A percentile compares a stretch with the other conserved stretches of the same genome.
Conservation (phyloP, 2,113 vertebrate genomes). For the Semnopithecus entellus region DNA sequence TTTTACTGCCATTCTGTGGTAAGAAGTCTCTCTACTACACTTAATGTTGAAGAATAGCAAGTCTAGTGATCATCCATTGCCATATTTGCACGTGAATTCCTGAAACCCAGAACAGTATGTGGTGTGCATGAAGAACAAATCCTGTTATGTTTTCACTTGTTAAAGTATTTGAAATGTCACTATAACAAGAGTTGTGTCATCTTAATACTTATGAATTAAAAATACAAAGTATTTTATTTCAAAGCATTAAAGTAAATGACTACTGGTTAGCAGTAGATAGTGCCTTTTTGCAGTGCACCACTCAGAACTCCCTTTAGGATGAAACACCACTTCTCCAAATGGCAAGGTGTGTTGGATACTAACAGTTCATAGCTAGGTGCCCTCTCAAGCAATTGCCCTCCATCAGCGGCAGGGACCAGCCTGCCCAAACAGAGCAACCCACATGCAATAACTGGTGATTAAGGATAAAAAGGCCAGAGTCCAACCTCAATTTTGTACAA, state of each 20-base stretch:
- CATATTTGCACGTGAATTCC: not conserved
- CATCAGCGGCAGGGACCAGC: not conserved
- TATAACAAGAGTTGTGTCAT: not conserved
- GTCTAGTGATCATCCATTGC: not conserved
- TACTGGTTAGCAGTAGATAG: not conserved
- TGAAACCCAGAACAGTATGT: not conserved
- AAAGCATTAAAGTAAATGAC: not conserved
- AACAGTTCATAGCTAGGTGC: not conserved
- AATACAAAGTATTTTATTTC: not conserved
- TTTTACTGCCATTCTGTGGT: not conserved
- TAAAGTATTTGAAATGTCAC: not conserved
- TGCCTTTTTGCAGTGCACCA: not conserved
- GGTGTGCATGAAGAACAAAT: not conserved
- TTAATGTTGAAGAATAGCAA: not conserved
- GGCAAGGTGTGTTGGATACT: not conserved
- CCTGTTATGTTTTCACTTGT: not conserved
- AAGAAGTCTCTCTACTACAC: not conserved
- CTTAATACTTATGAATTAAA: not conserved
- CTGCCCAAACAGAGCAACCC: not conserved
- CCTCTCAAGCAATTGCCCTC: not conserved
- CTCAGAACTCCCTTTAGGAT: not conserved
- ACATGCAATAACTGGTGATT: not conserved
- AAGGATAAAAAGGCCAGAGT: not conserved
- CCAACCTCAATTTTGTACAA: not conserved
- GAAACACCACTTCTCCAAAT: not conserved